Evolutionary conservation across 2,888 invertebrate species (phyloP), one percentile per base, ranked within the genome.

Genomic region (Drosophila fungiperda): DNA sequence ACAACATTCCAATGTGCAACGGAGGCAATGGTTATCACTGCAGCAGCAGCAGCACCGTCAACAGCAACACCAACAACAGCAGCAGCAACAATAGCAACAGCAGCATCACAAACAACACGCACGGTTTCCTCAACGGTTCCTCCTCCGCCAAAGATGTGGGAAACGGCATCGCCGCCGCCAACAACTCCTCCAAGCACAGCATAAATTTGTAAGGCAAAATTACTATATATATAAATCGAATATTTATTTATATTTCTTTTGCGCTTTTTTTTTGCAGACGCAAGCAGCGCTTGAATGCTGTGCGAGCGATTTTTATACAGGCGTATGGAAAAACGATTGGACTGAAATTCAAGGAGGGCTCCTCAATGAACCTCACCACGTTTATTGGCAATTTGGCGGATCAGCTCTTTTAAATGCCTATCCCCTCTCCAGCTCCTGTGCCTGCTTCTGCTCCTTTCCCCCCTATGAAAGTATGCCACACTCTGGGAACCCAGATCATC

Each of bases 331-430:
- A 91, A 78, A 89, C 90, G 45, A 88, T 92, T 73, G 92, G 92
- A 73, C 89, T 93, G 61, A 90, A 92, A 84, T 92, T 92, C 72
- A 89, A 92, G 82, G 92, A 92, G 73, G 92, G 92, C 50, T 90
- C 92, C 61, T 77, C 89, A 65, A 91, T 91, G 90, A 92, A 87
- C 78, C 72, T 92, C 66, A 80, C 85, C 70, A 83, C 90, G 42
- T 89, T 92, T 64, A 83, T 93, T 64, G 91, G 92, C 69, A 90
- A 87, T 60, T 66, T 91, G 67, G 82, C 91, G 72, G 90, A 88
- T 74, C 90, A 91, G 74, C 74, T 91, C 53, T 90, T 91, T 80
- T 90, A 78, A 76, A 40, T 26, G 32, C 45, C 26, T 26, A 5
- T n/a, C 1, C 29, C 3, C 50, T 29, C 29, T n/a, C 17, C 6